Percentiles rank a stretch among this genome's conserved stretches.
Conservation (phyloP, 2,797 vertebrate species). For the Rhabdophis nuchalis region DNA sequence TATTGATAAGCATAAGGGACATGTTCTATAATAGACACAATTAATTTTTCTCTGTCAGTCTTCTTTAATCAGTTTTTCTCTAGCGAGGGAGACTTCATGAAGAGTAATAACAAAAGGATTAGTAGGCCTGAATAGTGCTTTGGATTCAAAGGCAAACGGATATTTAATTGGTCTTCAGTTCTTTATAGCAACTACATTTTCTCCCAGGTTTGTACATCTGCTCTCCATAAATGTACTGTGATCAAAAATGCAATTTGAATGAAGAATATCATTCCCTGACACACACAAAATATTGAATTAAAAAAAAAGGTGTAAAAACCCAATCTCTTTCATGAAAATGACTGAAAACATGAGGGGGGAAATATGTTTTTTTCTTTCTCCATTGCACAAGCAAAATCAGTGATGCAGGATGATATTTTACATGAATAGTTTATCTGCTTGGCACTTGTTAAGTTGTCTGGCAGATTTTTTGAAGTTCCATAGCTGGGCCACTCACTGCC, state of each 20-base stretch:
- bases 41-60: neutral
- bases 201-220: neutral
- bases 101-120: neutral
- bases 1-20: slow-evolving; percentile 12
- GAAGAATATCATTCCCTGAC: no score
- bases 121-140: neutral
- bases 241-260: neutral
- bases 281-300: no score
- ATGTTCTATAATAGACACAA: neutral
- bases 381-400: neutral
- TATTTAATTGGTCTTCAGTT: neutral
- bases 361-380: neutral
- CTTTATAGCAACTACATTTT: neutral
- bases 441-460: neutral
- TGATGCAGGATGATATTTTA: neutral
- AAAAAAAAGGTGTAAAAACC: neutral
- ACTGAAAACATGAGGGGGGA: neutral
- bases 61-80: neutral
- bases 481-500: neutral
- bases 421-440: neutral
- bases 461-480: neutral
- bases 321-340: neutral
- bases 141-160: neutral
- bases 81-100: neutral
- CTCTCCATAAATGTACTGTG: neutral